Evolutionary conservation across 2,113 vertebrate species (phyloP).

Genomic region (Mohoua ochrocephala): DNA sequence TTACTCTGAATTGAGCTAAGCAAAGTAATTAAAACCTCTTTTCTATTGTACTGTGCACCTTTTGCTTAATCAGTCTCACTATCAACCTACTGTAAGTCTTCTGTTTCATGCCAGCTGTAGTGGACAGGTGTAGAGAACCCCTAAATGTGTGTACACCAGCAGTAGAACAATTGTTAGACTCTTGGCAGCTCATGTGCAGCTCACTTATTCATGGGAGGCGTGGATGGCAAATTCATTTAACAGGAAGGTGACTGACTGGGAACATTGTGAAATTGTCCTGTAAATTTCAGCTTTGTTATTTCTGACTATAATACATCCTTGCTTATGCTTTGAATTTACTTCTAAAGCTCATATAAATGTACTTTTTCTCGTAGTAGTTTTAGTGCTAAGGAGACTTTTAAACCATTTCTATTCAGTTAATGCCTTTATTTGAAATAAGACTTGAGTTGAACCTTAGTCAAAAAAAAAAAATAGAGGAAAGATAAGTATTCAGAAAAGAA

Average conservation of each 20-base stretch:
- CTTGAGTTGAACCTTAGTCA: neutral
- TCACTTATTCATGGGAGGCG: accelerated
- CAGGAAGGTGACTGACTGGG: neutral
- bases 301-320: neutral
- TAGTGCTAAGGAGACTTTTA: neutral
- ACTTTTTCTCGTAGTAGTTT: neutral
- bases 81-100: neutral
- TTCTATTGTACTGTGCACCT: neutral
- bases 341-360: neutral
- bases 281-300: neutral
- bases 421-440: neutral
- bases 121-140: neutral
- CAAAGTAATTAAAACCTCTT: neutral
- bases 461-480: neutral
- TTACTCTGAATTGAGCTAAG: neutral
- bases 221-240: neutral
- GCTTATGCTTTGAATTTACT: neutral
- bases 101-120: neutral
- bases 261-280: neutral
- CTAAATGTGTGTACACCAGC: neutral
- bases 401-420: neutral
- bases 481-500: neutral
- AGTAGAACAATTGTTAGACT: neutral
- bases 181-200: neutral
- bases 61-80: neutral